Base-by-base conservation (phyloP, 2,113 vertebrate species). In the Hoplias malabaricus region DNA sequence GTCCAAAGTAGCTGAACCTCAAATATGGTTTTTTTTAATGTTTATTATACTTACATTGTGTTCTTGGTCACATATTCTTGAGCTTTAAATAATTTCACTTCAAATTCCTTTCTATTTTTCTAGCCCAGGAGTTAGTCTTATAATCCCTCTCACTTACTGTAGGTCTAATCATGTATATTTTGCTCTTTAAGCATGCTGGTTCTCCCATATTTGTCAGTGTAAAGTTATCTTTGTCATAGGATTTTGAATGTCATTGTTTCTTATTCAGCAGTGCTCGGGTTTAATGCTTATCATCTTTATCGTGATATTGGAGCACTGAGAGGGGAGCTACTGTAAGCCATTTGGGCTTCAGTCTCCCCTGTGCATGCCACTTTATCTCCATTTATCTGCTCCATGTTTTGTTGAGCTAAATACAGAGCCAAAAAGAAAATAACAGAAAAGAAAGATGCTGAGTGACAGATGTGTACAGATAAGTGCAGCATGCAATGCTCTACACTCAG, bases 401-500 rank as follows among this genome's bases (percentile, higher is more conserved):
- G 23, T 11, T 53, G 48, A 23, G 48, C 48, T 42, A 27, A 67
- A 25, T 25, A 43, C 42, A 67, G 38, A n/a, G 42, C 63, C 63
- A 5, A 38, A 38, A 38, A 23, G 6, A 27, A 69, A 33, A 8
- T 81, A 23, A 57, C 59, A 42, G 40, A 67, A n/a, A 23, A 53
- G 48, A 23, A 67, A 42, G 13, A 25, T 67, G 46, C 68, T 70
- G 68, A 33, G 5, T 70, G 19, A 50, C 43, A 67, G 38, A 50
- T 69, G 25, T 19, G 29, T 27, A 33, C 25, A 31, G 27, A 69
- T 70, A 70, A 53, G 31, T n/a, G 21, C 13, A 11, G 46, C 2
- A 19, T 5, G 38, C 5, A 16, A 16, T 46, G 43, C 13, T 21
- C 46, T 53, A 16, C 46, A 23, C 46, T 42, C 46, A 33, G 46